Percentiles rank a stretch among this genome's conserved stretches.
These are phyloP conservation scores for Noctua comes DNA, from an alignment of 2,888 invertebrate species.

Conservation along the genomic window DNA sequence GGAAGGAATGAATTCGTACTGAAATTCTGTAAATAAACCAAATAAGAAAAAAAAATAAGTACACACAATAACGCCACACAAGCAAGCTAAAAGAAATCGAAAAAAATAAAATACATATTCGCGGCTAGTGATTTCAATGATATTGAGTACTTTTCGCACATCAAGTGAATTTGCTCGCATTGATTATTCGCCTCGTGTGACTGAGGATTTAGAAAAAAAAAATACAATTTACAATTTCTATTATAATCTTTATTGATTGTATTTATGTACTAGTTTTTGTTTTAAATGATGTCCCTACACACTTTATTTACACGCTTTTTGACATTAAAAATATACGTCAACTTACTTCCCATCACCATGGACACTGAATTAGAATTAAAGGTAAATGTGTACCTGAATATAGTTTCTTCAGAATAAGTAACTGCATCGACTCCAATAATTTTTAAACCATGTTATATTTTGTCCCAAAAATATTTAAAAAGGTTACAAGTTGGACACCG, in stretches of 20 bases:
- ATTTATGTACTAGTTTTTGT: neutral
- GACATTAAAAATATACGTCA: neutral
- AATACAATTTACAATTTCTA: neutral
- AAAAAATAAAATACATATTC: neutral
- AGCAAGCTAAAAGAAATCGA: neutral
- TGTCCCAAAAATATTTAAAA: too few species aligned
- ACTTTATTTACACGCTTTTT: neutral
- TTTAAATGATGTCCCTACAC: too few species aligned
- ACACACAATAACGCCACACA: neutral
- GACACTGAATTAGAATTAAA: neutral
- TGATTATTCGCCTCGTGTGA: neutral
- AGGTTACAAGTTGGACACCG: too few species aligned
- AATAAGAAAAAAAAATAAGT: neutral
- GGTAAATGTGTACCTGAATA: neutral
- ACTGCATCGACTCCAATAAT: too few species aligned
- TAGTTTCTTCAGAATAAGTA: too few species aligned
- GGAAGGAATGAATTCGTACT: slow-evolving; percentile 58
- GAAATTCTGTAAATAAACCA: slow-evolving; percentile 14
- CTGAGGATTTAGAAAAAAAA: neutral
- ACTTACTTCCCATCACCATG: too few species aligned
- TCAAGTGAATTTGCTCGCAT: neutral
- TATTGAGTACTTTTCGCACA: neutral
- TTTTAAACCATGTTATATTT: too few species aligned
- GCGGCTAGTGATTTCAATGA: neutral
- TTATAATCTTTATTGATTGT: neutral